phyloP scores from a whole-genome alignment of 2,888 invertebrate species.

The Drosophila mimica region DNA sequence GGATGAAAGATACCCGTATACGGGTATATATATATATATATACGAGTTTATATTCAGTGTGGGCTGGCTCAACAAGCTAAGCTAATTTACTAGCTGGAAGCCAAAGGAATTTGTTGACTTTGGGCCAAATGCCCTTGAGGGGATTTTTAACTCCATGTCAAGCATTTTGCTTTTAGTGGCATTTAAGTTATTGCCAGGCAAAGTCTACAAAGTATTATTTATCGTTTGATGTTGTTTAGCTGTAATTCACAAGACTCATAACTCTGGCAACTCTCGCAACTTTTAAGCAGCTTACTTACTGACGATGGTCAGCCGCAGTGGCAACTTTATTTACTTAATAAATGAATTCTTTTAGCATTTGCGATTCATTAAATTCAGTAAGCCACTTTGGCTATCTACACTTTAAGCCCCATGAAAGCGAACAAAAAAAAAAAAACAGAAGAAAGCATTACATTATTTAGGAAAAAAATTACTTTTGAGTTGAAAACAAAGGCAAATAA shows the following conservation, averaged over 20 bases:
- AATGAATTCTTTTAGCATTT: conserved; percentile 44
- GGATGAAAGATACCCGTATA: conserved; percentile 22
- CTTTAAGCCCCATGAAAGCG: conserved; percentile 33
- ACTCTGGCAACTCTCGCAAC: conserved; percentile 29
- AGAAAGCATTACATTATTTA: conserved; percentile 35
- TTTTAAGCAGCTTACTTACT: conserved; percentile 49
- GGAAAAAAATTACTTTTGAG: conserved; percentile 40
- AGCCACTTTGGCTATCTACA: conserved; percentile 29
- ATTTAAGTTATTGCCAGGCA: conserved; percentile 42
- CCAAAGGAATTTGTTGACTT: conserved; percentile 41
- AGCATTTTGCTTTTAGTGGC: conserved; percentile 17
- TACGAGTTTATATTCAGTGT: background rate
- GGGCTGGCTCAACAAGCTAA: conserved; percentile 8
- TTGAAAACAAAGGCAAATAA: conserved; percentile 35
- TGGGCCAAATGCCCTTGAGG: background rate
- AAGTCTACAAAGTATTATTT: conserved; percentile 29
- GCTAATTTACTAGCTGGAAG: conserved; percentile 37
- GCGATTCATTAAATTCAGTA: conserved; percentile 38
- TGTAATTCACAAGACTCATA: conserved; percentile 19
- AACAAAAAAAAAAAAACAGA: background rate
- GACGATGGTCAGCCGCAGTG: conserved; percentile 26
- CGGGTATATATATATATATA: background rate
- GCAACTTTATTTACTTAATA: conserved; percentile 47
- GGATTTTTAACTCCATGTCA: conserved; percentile 7
- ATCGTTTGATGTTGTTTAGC: conserved; percentile 50